Evolutionary conservation across 2,797 vertebrate species (phyloP), one percentile per base, ranked within the genome.

Genomic region (Vultur gryphus): DNA sequence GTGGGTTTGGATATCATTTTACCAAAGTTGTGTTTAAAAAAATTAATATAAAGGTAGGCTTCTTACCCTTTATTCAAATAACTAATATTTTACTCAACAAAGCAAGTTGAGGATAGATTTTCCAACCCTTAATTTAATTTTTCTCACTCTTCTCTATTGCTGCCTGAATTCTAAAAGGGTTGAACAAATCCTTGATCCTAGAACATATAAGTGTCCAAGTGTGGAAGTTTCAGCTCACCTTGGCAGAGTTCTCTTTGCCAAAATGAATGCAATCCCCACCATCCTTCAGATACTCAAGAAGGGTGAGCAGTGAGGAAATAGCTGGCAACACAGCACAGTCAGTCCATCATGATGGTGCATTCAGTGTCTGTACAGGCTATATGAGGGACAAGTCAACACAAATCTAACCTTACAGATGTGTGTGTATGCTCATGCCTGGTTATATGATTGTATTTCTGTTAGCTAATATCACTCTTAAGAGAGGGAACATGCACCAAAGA

Each of bases 271-370:
- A 46, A 79, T 39, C 6, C 14, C 33, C 20, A 16, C 7, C 25
- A 51, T 35, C 9, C 13, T 69, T 83, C 17, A 57, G 52, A 26
- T 44, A 28, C 16, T 65, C 19, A 46, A 48, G 33, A 17, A 75
- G 7, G 4, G 2, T 51, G 28, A 76, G 17, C 11, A 48, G 11
- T 10, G 15, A 76, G n/a, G 18, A 79, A 67, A 43, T 9, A 55
- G 12, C 14, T 61, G 11, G 48, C 28, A 75, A 10, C 2, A 4
- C 24, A 29, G 16, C 11, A 16, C 24, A 49, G 7, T 64, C 0
- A 0, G 11, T 41, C 6, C 41, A 65, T 24, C 13, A 13, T 21
- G 18, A 46, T 0, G 0, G 11, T 17, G 4, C 17, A 8, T 43
- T 72, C 23, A 35, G 25, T 16, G 31, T 19, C 41, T 1, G 1